Evolutionary conservation across 2,113 vertebrate species (phyloP).

Genomic region (Archocentrus centrarchus): DNA sequence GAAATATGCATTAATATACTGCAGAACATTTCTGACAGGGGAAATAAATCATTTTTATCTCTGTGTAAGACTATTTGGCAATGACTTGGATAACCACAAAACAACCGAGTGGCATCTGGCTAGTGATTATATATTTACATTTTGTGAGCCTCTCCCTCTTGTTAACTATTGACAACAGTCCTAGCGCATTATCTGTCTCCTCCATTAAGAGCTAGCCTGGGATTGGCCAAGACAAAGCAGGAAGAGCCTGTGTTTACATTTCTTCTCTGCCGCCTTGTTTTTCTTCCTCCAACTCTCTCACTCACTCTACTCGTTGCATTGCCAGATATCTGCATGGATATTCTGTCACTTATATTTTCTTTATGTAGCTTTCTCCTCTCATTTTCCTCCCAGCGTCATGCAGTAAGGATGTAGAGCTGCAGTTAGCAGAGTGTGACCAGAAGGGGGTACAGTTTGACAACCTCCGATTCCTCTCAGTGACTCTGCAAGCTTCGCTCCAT

Average conservation of each 20-base stretch:
- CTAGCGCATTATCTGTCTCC: slow-evolving; percentile 32
- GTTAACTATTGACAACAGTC: slow-evolving; percentile 31
- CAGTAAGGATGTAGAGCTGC: slow-evolving; percentile 63
- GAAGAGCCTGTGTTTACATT: slow-evolving; percentile 53
- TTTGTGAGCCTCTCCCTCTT: slow-evolving; percentile 21
- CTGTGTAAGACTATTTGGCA: slow-evolving; percentile 1
- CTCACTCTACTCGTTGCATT: background rate
- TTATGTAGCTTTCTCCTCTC: background rate
- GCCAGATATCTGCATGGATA: slow-evolving; percentile 27
- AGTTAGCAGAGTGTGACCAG: slow-evolving; percentile 74
- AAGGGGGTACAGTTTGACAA: slow-evolving; percentile 77
- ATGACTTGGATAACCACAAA: slow-evolving; percentile 5
- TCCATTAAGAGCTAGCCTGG: slow-evolving; percentile 36
- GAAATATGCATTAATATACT: slow-evolving; percentile 8
- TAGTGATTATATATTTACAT: slow-evolving; percentile 44
- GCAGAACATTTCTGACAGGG: background rate
- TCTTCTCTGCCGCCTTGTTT: slow-evolving; percentile 15
- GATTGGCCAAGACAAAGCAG: slow-evolving; percentile 42
- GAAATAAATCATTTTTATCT: slow-evolving; percentile 17
- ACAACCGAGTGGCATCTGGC: slow-evolving; percentile 46
- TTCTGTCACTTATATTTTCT: background rate
- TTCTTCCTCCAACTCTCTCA: slow-evolving; percentile 2
- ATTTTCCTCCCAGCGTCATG: slow-evolving; percentile 65
- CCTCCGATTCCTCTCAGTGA: slow-evolving; percentile 71
- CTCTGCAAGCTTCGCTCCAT: slow-evolving; percentile 70